A percentile compares a stretch with the other conserved stretches of the same genome.
Evolutionary conservation across 2,113 vertebrate genomes (phyloP).

Genomic region (Sebastes fasciatus): DNA sequence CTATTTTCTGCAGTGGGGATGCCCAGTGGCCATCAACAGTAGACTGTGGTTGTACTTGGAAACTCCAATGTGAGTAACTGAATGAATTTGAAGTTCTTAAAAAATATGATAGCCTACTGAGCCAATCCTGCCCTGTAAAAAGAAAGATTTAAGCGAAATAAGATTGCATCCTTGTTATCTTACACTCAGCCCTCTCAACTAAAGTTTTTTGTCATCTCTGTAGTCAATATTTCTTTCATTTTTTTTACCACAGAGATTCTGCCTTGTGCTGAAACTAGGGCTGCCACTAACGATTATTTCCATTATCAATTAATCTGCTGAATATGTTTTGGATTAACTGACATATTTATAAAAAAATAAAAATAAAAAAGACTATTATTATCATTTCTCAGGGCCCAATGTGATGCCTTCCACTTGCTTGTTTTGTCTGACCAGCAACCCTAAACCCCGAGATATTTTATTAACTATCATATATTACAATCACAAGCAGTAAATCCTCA

Average conservation of each 20-base stretch:
- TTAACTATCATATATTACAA: background rate
- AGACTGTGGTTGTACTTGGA: slow-evolving; percentile 8
- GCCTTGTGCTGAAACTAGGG: background rate
- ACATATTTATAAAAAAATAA: no score
- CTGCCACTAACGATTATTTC: background rate
- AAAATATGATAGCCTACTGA: background rate
- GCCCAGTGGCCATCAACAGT: background rate
- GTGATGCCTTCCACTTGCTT: background rate
- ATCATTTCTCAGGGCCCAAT: background rate
- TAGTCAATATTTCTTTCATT: no score
- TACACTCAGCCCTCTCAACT: background rate
- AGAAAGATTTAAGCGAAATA: background rate
- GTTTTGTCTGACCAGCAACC: background rate
- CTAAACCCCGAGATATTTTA: background rate
- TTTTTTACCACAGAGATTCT: background rate
- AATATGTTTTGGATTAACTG: background rate
- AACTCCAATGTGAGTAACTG: slow-evolving; percentile 1
- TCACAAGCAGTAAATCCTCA: background rate
- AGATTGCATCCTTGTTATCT: background rate
- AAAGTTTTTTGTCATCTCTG: no score
- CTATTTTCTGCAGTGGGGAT: background rate
- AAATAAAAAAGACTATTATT: no score
- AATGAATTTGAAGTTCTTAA: background rate
- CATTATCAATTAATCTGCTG: background rate
- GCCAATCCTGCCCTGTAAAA: background rate